phyloP scores from a whole-genome alignment of 2,113 vertebrate species.

The Empidonax alnorum region DNA sequence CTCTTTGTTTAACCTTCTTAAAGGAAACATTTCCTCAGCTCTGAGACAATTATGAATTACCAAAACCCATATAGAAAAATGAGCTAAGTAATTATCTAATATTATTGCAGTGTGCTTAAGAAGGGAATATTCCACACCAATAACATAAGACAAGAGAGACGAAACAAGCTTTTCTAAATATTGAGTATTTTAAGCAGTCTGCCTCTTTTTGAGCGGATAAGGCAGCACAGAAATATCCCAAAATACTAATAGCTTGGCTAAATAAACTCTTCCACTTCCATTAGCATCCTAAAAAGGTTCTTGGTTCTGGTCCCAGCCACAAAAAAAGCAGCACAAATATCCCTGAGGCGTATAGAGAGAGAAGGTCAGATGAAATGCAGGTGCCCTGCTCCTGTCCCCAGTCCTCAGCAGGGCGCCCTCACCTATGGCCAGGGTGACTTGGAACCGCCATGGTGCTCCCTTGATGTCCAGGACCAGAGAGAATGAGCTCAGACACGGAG shows the following conservation, averaged over 20 bases:
- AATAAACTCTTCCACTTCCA: neutral
- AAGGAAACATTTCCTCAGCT: conserved; percentile 81
- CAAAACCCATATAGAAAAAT: conserved; percentile 74
- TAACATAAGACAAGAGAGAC: neutral
- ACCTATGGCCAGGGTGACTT: neutral
- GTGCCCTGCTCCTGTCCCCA: neutral
- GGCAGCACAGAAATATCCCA: neutral
- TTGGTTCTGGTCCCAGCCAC: neutral
- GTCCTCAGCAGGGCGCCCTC: neutral
- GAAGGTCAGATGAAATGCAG: neutral
- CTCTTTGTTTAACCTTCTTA: conserved; percentile 87
- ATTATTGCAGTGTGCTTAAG: conserved; percentile 55
- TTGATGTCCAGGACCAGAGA: neutral
- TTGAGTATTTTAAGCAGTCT: neutral
- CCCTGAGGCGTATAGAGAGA: rapidly evolving
- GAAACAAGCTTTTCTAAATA: conserved; percentile 34
- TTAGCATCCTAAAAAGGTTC: neutral
- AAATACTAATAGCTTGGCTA: neutral
- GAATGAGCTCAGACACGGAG: neutral
- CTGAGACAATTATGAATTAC: conserved; percentile 78
- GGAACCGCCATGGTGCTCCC: rapidly evolving
- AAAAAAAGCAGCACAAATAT: neutral
- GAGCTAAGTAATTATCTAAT: conserved; percentile 71
- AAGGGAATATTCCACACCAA: conserved; percentile 45
- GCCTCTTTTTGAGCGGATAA: neutral